phyloP scores from a whole-genome alignment of 2,888 invertebrate genomes.

The Punctoribates punctum region DNA sequence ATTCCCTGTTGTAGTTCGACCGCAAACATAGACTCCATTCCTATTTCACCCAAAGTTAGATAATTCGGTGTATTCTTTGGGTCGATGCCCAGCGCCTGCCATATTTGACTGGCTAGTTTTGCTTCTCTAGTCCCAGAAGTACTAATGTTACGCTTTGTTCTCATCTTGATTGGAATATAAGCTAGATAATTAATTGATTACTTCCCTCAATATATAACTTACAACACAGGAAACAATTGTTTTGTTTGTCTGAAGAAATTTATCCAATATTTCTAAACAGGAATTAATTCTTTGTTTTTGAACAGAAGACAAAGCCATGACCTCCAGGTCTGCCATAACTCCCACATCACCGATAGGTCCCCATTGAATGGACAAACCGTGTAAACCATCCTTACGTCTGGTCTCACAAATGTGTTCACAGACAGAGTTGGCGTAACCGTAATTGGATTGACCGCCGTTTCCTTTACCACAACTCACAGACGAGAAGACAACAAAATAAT shows the following conservation, averaged over 20 bases:
- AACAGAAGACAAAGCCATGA: conserved; percentile 77
- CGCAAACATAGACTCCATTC: conserved; percentile 98
- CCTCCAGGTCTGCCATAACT: conserved; percentile 59
- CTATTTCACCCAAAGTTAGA: conserved; percentile 83
- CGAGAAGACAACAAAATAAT: conserved; percentile 93
- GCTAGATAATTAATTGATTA: too few relatives aligned
- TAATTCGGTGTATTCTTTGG: neutral
- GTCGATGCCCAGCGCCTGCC: conserved; percentile 8
- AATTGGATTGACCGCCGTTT: conserved; percentile 93
- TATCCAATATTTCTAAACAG: conserved; percentile 80
- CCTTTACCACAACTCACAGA: conserved; percentile 95
- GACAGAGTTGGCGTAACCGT: conserved; percentile 90
- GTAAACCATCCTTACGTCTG: conserved; percentile 74
- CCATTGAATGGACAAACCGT: conserved; percentile 92
- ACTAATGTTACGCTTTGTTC: too few relatives aligned
- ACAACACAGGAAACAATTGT: too few relatives aligned
- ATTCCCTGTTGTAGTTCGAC: conserved; percentile 96
- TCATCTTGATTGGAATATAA: too few relatives aligned
- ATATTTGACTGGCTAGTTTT: too few relatives aligned
- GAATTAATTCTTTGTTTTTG: conserved; percentile 89
- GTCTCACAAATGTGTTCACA: conserved; percentile 94
- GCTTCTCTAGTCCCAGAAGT: too few relatives aligned
- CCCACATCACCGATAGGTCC: conserved; percentile 98
- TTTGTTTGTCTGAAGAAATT: conserved; percentile 61
- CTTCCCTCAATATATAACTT: too few relatives aligned